These are phyloP conservation scores for Eciton burchellii DNA, from an alignment of 1,140 invertebrate genomes.

Conservation along the genomic window DNA sequence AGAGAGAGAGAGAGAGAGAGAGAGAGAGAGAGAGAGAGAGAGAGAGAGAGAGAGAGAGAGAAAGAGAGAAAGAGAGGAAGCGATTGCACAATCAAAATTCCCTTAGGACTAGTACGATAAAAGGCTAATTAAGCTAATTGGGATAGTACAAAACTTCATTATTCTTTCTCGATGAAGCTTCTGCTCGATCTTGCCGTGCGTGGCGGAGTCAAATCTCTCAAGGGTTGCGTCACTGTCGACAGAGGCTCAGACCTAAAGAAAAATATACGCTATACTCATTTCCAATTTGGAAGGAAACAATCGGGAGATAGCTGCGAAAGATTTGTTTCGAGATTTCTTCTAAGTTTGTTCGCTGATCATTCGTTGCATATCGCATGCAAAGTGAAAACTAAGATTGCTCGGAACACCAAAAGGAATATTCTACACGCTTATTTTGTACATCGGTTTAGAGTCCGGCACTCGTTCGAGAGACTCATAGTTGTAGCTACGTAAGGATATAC, in stretches of 20 bases:
- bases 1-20: too few relatives aligned
- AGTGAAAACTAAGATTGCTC: constrained; percentile 5
- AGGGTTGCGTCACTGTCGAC: constrained; percentile 22
- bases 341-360: constrained; percentile 37
- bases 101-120: neutral
- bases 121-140: neutral
- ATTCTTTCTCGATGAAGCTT: neutral
- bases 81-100: constrained; percentile 31
- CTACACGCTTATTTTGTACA: constrained; percentile 43
- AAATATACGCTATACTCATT: constrained; percentile 10
- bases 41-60: too few relatives aligned
- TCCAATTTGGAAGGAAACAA: neutral
- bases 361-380: constrained; percentile 5
- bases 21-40: too few relatives aligned
- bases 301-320: neutral
- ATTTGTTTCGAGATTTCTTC: constrained; percentile 5
- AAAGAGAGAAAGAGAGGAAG: too few relatives aligned
- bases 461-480: neutral
- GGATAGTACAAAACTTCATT: constrained; percentile 4
- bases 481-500: constrained; percentile 33
- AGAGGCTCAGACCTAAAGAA: constrained; percentile 39
- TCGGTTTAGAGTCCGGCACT: constrained; percentile 15
- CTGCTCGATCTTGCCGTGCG: neutral
- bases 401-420: constrained; percentile 22
- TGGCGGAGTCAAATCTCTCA: neutral